Base-by-base conservation (phyloP, 2,888 invertebrate genomes). In the Fragum fragum region DNA sequence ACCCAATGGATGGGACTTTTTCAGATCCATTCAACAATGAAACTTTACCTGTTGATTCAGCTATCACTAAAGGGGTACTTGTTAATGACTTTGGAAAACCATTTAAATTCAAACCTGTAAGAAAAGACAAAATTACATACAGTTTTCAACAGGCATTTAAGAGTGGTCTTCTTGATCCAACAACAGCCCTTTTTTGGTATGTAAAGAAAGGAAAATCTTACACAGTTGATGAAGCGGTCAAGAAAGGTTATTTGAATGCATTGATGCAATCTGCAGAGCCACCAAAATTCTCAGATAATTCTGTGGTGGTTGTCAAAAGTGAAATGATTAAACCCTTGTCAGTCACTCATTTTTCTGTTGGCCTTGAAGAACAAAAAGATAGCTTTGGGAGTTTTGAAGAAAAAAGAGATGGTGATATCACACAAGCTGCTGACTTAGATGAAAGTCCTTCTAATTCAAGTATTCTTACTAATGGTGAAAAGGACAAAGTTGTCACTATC, bases 41-140 rank as follows among this genome's bases (percentile, higher is more conserved):
- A 59, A 97, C 98, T 95, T 95, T 99, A 73, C 97, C 98, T n/a
- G 96, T 99, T 86, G 96, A 96, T 91, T 96, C 98, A 94, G 98
- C 99, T 61, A 79, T 93, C n/a, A 81, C 90, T 23, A 83, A 87
- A 52, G 91, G 91, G 70, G 68, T 90, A 55, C 63, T 92, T n/a
- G 87, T 89, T 1, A 81, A 86, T 70, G 90, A 90, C 61, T 81
- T 83, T 72, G 88, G 87, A n/a, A 83, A 87, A 61, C 89, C 90
- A 32, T 93, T 89, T 82, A 84, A 89, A 68, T 91, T 89, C 79
- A 88, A 87, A 61, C 87, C 87, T 59, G 92, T 94, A 26, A 91
- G 91, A 81, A 81, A 88, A 16, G 92, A 93, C 59, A 92, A 94
- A 28, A 85, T 90, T 32, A 89, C 89, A 6, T 84, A 91, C 84